A percentile compares a stretch with the other conserved stretches of the same genome.
Evolutionary conservation across 2,888 invertebrate species (phyloP).

Genomic region (Rhagonycha lutea): DNA sequence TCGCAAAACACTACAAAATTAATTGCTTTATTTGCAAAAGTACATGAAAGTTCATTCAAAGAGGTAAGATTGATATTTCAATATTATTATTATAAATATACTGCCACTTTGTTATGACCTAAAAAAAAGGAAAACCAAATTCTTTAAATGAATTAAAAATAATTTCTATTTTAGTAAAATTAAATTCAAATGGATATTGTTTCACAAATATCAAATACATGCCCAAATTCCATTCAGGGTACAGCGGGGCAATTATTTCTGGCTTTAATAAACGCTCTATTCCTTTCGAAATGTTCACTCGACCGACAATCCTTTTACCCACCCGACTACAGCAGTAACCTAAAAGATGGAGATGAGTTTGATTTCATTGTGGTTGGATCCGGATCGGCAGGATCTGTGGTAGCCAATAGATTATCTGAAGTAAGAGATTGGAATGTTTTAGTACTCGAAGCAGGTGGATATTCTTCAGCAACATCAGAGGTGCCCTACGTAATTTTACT

Average conservation of each 20-base stretch:
- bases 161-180: not conserved
- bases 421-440: conserved; percentile 48
- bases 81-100: too few relatives aligned
- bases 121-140: too few relatives aligned
- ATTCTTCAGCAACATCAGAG: conserved; percentile 60
- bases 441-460: conserved; percentile 49
- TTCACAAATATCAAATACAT: conserved; percentile 54
- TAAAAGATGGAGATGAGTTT: conserved; percentile 59
- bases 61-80: too few relatives aligned
- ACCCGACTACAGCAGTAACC: conserved; percentile 32
- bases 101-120: too few relatives aligned
- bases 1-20: too few relatives aligned
- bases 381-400: conserved; percentile 58
- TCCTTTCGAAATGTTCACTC: conserved; percentile 61
- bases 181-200: not conserved
- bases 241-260: conserved; percentile 45
- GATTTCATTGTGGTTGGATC: conserved; percentile 58
- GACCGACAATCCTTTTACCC: conserved; percentile 36
- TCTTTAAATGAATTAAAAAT: too few relatives aligned
- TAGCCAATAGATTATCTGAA: conserved; percentile 57
- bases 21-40: too few relatives aligned
- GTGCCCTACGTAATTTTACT: conserved; percentile 41
- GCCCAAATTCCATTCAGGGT: not conserved
- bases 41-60: too few relatives aligned
- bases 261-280: conserved; percentile 39